Percentiles rank a stretch among this genome's conserved stretches.
Evolutionary conservation across 2,797 vertebrate species (phyloP).

Genomic region (Lepilemur ruficaudatus): DNA sequence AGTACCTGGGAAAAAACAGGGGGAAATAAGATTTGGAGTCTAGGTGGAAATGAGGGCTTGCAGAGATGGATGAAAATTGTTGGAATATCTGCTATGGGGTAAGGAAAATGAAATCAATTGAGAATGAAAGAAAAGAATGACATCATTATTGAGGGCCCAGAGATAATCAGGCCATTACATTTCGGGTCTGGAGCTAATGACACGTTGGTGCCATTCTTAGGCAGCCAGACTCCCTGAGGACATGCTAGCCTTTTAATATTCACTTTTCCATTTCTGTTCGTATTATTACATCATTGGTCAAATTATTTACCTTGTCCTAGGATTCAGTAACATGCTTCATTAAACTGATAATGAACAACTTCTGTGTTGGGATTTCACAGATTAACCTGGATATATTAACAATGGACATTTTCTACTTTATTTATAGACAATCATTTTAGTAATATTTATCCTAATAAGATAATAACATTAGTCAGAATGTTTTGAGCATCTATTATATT

Average conservation of each 20-base stretch:
- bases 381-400: background rate
- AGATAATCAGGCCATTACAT: background rate
- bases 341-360: background rate
- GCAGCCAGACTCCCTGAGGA: background rate
- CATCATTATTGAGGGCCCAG: background rate
- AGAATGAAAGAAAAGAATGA: background rate
- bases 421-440: background rate
- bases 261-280: constrained; percentile 28
- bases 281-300: background rate
- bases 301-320: constrained; percentile 17
- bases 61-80: background rate
- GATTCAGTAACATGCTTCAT: background rate
- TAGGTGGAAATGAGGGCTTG: background rate
- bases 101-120: background rate
- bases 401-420: background rate
- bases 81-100: background rate
- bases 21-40: background rate
- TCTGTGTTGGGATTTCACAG: background rate
- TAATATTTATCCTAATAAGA: background rate
- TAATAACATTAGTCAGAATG: background rate
- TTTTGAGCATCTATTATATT: background rate
- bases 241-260: background rate
- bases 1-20: background rate
- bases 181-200: constrained; percentile 9
- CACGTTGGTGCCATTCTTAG: background rate